phyloP scores from a whole-genome alignment of 2,888 invertebrate species.

The Cyrtodaria siliqua region DNA sequence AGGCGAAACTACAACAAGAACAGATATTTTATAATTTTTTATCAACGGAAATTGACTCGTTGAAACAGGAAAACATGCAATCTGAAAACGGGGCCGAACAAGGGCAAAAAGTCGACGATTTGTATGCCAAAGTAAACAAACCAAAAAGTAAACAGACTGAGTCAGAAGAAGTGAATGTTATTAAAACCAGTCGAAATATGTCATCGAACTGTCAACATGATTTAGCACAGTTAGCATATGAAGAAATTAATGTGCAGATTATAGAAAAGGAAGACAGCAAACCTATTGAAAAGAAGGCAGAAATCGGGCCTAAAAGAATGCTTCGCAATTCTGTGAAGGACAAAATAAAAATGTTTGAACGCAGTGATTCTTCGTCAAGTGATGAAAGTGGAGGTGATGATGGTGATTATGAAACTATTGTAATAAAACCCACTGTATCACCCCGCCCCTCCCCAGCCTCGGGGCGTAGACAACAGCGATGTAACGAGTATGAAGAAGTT shows the following conservation, averaged over 20 bases:
- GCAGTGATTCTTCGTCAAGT: constrained; percentile 28
- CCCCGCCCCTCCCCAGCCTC: constrained; percentile 28
- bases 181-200: constrained; percentile 3
- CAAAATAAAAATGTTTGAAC: constrained; percentile 51
- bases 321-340: constrained; percentile 44
- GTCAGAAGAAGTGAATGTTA: constrained; percentile 1
- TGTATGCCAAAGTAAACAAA: constrained; percentile 63
- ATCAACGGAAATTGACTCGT: constrained; percentile 19
- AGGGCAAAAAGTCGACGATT: too few relatives aligned
- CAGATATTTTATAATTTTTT: constrained; percentile 44
- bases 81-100: constrained; percentile 12
- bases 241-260: constrained; percentile 30
- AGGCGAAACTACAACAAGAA: constrained; percentile 33
- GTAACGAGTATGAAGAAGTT: constrained; percentile 57
- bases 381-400: constrained; percentile 27
- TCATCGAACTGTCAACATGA: constrained; percentile 11
- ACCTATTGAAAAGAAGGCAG: neutral
- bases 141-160: constrained; percentile 41
- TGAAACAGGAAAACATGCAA: neutral
- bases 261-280: neutral
- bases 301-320: neutral
- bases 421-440: constrained; percentile 14
- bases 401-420: constrained; percentile 45
- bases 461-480: constrained; percentile 8
- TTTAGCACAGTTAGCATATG: constrained; percentile 32